Percentiles rank a stretch among this genome's conserved stretches.
Conservation (phyloP, 2,797 vertebrate genomes). For the Mastacembelus armatus region DNA sequence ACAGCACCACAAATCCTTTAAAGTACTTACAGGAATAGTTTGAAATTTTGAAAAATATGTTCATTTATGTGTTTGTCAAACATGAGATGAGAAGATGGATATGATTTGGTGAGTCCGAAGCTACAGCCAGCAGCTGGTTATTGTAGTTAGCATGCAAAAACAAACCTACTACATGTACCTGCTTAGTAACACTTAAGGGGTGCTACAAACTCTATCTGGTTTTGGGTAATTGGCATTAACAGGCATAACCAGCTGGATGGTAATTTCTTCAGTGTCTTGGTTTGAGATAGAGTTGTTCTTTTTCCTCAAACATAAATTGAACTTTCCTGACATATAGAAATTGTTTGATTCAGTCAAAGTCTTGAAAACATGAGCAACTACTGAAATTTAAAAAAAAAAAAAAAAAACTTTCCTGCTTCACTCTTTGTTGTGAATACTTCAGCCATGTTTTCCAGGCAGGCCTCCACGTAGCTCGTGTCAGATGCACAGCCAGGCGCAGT, state of each 20-base stretch:
- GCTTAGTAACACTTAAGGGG: too few species aligned
- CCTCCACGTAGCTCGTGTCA: constrained; percentile 65
- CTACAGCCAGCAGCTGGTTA: not conserved
- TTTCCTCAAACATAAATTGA: not conserved
- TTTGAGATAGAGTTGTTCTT: not conserved
- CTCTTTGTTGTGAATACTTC: constrained; percentile 44
- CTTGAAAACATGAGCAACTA: constrained; percentile 12
- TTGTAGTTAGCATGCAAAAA: not conserved
- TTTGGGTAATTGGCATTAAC: constrained; percentile 1
- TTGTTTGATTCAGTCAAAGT: not conserved
- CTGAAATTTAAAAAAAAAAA: constrained; percentile 12
- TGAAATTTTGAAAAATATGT: not conserved
- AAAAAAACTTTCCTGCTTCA: constrained; percentile 11
- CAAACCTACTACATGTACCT: too few species aligned
- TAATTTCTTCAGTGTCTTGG: not conserved
- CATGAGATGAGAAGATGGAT: not conserved
- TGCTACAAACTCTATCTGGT: not conserved
- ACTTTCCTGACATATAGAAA: constrained; percentile 9
- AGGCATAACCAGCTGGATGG: too few species aligned
- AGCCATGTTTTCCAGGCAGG: constrained; percentile 65
- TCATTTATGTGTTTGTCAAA: not conserved
- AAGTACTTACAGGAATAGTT: not conserved
- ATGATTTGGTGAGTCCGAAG: too few species aligned
- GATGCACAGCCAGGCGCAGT: constrained; percentile 66
- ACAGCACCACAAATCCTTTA: not conserved